Conservation (phyloP, 2,113 vertebrate species). For the Eudyptes chrysolophus region DNA sequence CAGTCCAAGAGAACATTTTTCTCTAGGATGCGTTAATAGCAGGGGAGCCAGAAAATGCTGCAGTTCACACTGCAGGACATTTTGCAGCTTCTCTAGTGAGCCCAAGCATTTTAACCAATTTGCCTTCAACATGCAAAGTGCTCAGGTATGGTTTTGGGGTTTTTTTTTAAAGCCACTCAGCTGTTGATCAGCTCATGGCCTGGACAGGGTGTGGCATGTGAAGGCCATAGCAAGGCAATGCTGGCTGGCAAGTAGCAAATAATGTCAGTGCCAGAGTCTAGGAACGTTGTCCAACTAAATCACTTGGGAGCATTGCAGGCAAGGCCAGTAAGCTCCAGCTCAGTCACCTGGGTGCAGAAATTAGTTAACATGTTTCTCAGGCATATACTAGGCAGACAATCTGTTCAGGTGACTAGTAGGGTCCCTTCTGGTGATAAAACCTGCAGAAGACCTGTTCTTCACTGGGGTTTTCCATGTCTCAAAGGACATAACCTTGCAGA, state of each 20-base stretch:
- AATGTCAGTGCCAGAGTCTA: not conserved
- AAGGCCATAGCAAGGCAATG: not conserved
- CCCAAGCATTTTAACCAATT: not conserved
- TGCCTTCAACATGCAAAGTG: not conserved
- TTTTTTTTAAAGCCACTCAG: not conserved
- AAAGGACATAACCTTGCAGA: not conserved
- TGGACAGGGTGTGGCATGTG: not conserved
- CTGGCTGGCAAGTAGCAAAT: not conserved
- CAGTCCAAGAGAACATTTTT: not conserved
- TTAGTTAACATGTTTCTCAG: not conserved
- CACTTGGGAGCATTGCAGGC: not conserved
- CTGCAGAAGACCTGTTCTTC: not conserved
- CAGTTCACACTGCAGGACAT: not conserved
- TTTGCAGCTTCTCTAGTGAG: not conserved
- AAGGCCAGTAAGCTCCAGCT: not conserved
- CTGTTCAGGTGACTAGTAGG: not conserved
- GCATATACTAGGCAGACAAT: not conserved
- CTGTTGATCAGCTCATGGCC: not conserved
- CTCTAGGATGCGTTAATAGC: not conserved
- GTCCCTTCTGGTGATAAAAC: not conserved
- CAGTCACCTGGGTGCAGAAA: not conserved
- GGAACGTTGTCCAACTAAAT: not conserved
- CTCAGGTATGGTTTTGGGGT: not conserved
- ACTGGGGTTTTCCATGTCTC: not conserved
- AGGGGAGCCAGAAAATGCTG: not conserved